A percentile compares a stretch with the other conserved stretches of the same genome.
Conservation (phyloP, 2,797 vertebrate genomes). For the Cynodonichthys magdalenae region DNA sequence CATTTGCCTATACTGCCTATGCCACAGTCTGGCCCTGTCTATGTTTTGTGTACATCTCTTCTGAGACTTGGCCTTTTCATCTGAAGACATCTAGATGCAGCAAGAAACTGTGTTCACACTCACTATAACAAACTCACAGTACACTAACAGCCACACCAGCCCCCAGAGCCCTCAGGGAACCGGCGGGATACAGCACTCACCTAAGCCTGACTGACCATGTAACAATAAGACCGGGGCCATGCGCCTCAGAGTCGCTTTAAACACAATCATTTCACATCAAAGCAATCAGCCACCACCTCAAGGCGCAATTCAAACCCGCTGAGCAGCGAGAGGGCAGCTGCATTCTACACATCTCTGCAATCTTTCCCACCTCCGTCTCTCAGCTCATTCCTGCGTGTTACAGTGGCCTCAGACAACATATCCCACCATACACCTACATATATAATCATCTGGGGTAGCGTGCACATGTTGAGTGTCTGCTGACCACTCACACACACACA, state of each 20-base stretch:
- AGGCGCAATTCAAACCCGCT: slow-evolving; percentile 76
- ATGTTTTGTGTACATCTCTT: slow-evolving; percentile 61
- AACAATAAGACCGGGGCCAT: slow-evolving; percentile 45
- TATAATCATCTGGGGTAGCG: slow-evolving; percentile 49
- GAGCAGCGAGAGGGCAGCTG: slow-evolving; percentile 61
- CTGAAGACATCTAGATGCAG: slow-evolving; percentile 54
- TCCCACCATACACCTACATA: slow-evolving; percentile 38
- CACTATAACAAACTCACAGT: slow-evolving; percentile 27
- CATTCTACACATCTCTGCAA: slow-evolving; percentile 26
- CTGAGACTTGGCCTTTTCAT: slow-evolving; percentile 41
- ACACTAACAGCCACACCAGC: slow-evolving; percentile 36
- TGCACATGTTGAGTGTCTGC: slow-evolving; percentile 30
- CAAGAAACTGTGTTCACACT: slow-evolving; percentile 65
- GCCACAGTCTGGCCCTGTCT: slow-evolving; percentile 10
- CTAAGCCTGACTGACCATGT: slow-evolving; percentile 33
- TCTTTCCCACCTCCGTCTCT: slow-evolving; percentile 40
- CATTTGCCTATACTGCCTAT: too few relatives aligned
- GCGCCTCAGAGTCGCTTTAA: slow-evolving; percentile 59
- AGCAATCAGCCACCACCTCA: slow-evolving; percentile 76
- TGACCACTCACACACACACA: slow-evolving; percentile 21
- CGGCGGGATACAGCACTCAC: slow-evolving; percentile 20
- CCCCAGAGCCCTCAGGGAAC: slow-evolving; percentile 19
- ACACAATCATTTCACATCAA: slow-evolving; percentile 79
- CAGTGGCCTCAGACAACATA: slow-evolving; percentile 40
- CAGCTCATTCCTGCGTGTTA: slow-evolving; percentile 50